Evolutionary conservation across 2,888 invertebrate species (phyloP), one percentile per base, ranked within the genome.

Genomic region (Zeuzera pyrina): DNA sequence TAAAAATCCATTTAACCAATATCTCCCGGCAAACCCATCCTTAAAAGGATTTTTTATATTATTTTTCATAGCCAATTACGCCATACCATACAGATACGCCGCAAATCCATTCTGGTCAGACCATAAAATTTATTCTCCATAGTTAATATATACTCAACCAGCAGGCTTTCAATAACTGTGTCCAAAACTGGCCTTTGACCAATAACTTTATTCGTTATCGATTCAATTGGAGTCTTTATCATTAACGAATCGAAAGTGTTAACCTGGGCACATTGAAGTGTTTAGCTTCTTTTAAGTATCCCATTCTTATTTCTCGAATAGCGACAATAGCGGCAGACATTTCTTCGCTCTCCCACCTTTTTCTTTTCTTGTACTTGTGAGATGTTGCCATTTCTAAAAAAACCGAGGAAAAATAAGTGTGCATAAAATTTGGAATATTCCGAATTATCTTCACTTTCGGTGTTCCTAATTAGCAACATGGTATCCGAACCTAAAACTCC

Each of bases 1-100:
- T 13, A 45, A 22, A 38, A 45, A 45, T 10, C 35, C 36, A 4
- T 41, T 36, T 2, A 43, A 28, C 45, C 43, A 43, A 12, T 36
- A 32, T 33, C 38, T 30, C 1, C 42, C 40, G 8, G 19, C 8
- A 19, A 19, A 19, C 8, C 19, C 19, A 19, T 19, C 19, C 19
- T 19, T 19, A 19, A 19, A 19, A 19, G 8, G 19, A 8, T 6
- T 19, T 19, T 19, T 19, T 19, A 19, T 19, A 8, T 19, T 27
- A 27, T 33, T 33, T 12, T 33, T 33, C 8, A 12, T 22, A 30
- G 19, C 30, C 11, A 30, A 10, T 28, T 13, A 8, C 7, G 12
- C 12, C 15, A 30, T n/a, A 22, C 21, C n/a, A n/a, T 12, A n/a
- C 8, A 22, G 8, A 30, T 30, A 22, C 21, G 8, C 7, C 22